Evolutionary conservation across 2,113 vertebrate species (phyloP).

Genomic region (Atrichornis clamosus): DNA sequence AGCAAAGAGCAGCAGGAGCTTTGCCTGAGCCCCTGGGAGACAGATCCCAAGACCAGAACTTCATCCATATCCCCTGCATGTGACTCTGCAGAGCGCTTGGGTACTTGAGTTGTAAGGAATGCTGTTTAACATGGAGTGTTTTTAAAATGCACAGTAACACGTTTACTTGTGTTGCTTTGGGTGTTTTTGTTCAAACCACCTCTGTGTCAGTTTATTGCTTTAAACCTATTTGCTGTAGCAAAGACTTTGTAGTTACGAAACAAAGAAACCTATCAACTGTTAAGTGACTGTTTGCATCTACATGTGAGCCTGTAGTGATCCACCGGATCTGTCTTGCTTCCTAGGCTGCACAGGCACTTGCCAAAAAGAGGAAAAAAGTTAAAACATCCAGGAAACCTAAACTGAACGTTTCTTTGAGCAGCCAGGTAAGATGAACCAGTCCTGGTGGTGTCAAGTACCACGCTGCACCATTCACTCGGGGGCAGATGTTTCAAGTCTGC

Average conservation of each 20-base stretch:
- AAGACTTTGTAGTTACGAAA: not conserved
- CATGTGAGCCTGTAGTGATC: not conserved
- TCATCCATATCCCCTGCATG: not conserved
- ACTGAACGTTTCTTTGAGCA: conserved; percentile 3
- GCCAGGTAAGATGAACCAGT: conserved; percentile 53
- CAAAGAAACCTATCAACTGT: not conserved
- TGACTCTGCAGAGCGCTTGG: not conserved
- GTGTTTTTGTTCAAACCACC: not conserved
- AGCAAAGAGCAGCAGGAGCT: not conserved
- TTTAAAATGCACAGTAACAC: not conserved
- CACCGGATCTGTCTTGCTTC: not conserved
- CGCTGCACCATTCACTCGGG: accelerated
- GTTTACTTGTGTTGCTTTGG: not conserved
- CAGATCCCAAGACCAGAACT: not conserved
- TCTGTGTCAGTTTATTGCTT: not conserved
- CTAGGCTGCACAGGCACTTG: conserved; percentile 53
- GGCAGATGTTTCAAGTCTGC: not conserved
- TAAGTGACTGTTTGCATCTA: not conserved
- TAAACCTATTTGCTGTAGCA: not conserved
- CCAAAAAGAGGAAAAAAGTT: not conserved
- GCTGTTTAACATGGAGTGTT: accelerated
- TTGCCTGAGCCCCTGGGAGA: not conserved
- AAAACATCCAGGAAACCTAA: not conserved
- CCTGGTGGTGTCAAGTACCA: not conserved
- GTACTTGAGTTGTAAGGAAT: not conserved